Evolutionary conservation across 2,888 invertebrate species (phyloP).

Genomic region (Cepaea hortensis): DNA sequence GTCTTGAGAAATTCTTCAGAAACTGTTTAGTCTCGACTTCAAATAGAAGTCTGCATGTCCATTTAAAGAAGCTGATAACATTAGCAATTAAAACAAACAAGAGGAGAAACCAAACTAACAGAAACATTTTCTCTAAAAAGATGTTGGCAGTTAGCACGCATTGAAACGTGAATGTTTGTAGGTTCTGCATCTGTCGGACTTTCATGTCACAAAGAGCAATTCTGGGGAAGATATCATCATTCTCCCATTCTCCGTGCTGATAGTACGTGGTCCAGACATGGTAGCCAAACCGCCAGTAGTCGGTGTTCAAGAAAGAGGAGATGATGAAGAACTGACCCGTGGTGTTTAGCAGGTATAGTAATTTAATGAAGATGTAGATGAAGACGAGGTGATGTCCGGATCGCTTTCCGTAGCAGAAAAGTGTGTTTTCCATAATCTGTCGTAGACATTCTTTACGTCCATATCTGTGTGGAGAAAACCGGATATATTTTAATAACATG

Average conservation of each 20-base stretch:
- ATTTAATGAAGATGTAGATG: slow-evolving; percentile 46
- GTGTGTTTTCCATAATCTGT: background rate
- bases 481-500: too few species aligned
- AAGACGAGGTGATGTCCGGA: slow-evolving; percentile 44
- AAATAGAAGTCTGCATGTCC: slow-evolving; percentile 47
- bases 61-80: slow-evolving; percentile 48
- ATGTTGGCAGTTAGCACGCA: slow-evolving; percentile 70
- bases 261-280: background rate
- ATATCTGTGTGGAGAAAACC: background rate
- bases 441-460: background rate
- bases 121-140: slow-evolving; percentile 72
- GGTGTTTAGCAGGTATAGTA: slow-evolving; percentile 43
- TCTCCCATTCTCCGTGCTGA: slow-evolving; percentile 47
- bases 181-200: slow-evolving; percentile 67
- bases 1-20: slow-evolving; percentile 60
- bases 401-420: slow-evolving; percentile 39
- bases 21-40: slow-evolving; percentile 54
- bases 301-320: slow-evolving; percentile 43
- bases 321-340: slow-evolving; percentile 50
- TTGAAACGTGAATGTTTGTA: slow-evolving; percentile 66
- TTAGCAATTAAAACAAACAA: slow-evolving; percentile 58
- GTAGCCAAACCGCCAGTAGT: slow-evolving; percentile 48
- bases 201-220: slow-evolving; percentile 70
- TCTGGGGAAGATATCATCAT: slow-evolving; percentile 54
- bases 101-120: slow-evolving; percentile 70